Percentiles rank a stretch among this genome's conserved stretches.
phyloP scores from a whole-genome alignment of 2,113 vertebrate species.

The Microcebus griseorufus region DNA sequence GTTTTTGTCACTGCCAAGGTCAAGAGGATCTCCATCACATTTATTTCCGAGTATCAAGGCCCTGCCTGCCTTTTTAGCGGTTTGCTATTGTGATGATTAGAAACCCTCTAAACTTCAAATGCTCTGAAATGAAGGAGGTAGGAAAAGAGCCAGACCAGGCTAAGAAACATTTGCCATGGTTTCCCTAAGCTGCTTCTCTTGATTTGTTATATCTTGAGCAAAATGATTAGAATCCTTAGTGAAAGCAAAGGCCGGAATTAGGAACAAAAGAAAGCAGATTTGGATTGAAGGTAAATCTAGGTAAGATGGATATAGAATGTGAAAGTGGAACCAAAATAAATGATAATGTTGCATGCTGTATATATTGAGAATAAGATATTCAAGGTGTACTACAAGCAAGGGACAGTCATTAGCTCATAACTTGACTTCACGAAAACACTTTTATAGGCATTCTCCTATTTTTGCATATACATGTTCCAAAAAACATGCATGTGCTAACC shows the following conservation, averaged over 20 bases:
- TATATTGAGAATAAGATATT: not conserved
- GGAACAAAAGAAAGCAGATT: slow-evolving; percentile 48
- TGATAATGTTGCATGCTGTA: not conserved
- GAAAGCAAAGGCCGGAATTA: slow-evolving; percentile 36
- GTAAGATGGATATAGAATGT: not conserved
- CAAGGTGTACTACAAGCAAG: not conserved
- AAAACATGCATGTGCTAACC: not conserved
- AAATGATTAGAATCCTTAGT: slow-evolving; percentile 16
- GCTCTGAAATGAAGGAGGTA: not conserved
- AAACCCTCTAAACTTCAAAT: not conserved
- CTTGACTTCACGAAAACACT: not conserved
- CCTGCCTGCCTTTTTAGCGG: not conserved
- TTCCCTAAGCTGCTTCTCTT: not conserved
- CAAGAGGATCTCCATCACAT: not conserved
- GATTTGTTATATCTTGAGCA: not conserved
- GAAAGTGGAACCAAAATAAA: not conserved
- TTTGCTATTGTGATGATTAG: not conserved
- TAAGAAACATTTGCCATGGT: not conserved
- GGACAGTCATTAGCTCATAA: not conserved
- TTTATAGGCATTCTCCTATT: not conserved
- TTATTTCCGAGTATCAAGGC: not conserved
- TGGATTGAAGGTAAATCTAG: not conserved
- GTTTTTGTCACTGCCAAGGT: not conserved
- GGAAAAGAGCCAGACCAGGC: not conserved
- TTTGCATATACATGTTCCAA: not conserved